These are phyloP conservation scores for Bilobella aurantiaca DNA, from an alignment of 1,140 invertebrate genomes.

Conservation along the genomic window DNA sequence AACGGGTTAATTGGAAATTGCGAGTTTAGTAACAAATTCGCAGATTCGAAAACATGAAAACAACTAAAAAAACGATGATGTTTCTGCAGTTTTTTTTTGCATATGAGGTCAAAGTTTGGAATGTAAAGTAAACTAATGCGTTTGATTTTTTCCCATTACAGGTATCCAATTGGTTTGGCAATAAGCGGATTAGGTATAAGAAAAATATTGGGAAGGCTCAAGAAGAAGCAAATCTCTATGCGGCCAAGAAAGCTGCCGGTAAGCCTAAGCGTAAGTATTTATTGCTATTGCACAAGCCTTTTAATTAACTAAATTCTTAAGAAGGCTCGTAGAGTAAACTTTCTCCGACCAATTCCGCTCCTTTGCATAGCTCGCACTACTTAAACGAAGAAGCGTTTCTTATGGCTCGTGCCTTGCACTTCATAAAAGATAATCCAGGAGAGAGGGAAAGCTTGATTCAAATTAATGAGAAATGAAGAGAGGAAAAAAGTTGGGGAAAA, in stretches of 20 bases:
- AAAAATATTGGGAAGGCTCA: conserved; percentile 99
- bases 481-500: not conserved
- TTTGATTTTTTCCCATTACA: conserved; percentile 43
- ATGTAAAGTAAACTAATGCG: not conserved
- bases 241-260: conserved; percentile 96
- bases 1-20: too few species aligned
- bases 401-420: too few species aligned
- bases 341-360: not conserved
- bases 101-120: not conserved
- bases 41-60: too few species aligned
- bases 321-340: not conserved
- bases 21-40: too few species aligned
- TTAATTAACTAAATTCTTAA: not conserved
- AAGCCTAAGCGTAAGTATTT: conserved; percentile 21
- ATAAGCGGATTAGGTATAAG: conserved; percentile 99
- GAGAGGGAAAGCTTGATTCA: not conserved
- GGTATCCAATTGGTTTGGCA: conserved; percentile 99
- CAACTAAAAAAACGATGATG: too few species aligned
- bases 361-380: too few species aligned
- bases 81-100: too few species aligned
- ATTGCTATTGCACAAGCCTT: not conserved
- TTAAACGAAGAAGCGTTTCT: too few species aligned
- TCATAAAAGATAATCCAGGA: too few species aligned
- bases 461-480: conserved; percentile 3
- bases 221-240: conserved; percentile 98